phyloP scores from a whole-genome alignment of 2,113 vertebrate genomes.

The Pogona vitticeps region DNA sequence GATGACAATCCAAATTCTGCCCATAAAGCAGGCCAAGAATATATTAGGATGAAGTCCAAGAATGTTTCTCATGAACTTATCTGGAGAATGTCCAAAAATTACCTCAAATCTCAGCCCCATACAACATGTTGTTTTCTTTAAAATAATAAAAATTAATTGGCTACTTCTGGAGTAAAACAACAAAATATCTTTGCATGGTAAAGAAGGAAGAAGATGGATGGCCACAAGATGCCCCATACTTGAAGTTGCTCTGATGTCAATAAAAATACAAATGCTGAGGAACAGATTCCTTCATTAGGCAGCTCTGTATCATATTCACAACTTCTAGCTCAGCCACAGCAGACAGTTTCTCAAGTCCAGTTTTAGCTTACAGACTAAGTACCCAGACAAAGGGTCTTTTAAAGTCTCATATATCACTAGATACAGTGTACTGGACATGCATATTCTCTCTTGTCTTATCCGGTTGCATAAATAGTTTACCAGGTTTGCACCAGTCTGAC shows the following conservation, averaged over 20 bases:
- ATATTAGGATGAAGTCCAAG: neutral
- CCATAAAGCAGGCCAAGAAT: neutral
- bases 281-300: neutral
- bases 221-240: neutral
- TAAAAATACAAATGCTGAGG: neutral
- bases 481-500: neutral
- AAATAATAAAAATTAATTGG: neutral
- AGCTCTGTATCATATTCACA: neutral
- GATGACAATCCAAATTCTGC: neutral
- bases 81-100: neutral
- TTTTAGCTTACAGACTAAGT: neutral
- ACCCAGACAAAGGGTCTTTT: neutral
- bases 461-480: neutral
- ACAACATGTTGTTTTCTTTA: neutral
- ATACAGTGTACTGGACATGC: neutral
- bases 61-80: neutral
- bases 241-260: neutral
- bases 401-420: neutral
- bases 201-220: rapidly evolving
- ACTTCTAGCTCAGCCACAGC: neutral
- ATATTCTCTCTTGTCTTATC: neutral
- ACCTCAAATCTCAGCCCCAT: neutral
- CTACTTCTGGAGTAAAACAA: neutral
- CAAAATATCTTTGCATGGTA: neutral
- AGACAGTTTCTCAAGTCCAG: neutral